Base-by-base conservation (phyloP, 2,797 vertebrate species). In the Austrolebias charrua region DNA sequence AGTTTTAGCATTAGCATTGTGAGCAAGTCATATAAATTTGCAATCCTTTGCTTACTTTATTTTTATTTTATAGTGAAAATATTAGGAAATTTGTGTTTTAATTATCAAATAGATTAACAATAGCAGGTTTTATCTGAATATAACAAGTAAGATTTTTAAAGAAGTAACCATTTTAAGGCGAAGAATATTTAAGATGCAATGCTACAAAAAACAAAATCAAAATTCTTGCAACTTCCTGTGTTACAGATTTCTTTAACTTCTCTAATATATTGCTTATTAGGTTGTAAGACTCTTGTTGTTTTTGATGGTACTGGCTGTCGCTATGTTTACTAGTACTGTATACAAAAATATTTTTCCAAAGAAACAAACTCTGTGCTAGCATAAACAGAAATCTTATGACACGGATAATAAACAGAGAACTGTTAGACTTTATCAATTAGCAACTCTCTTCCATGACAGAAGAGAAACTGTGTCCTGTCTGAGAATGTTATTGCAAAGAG, bases 401-500 rank as follows among this genome's bases (percentile, higher is more conserved):
- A 71, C 40, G 40, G 38, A 45, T 59, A 60, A 24, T 52, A n/a
- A 52, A 48, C 20, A 40, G 44, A 60, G 56, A 62, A 40, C 51
- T 6, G 44, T 24, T 29, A 18, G 10, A 38, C 18, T 2, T 8
- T 6, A 67, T 78, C 63, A 69, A 60, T 61, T 28, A 3, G 2
- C 9, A 19, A 63, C 28, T 80, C 44, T 79, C 15, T 45, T 62
- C 35, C 13, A 29, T 5, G 28, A 66, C 49, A 47, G 47, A 64
- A 56, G 29, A 60, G 44, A 75, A 60, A 35, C 5, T 58, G 54
- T 61, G 20, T 51, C 38, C 29, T 2, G 16, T 76, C 47, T 5
- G 61, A 18, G 61, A 77, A 70, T 66, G 60, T 11, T 67, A 45
- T 43, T 57, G 33, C 12, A 51, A 44, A 66, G 19, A 33, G 42